A percentile compares a stretch with the other conserved stretches of the same genome.
These are phyloP conservation scores for Drosophila gunungcola DNA, from an alignment of 1,140 invertebrate species.

Conservation along the genomic window DNA sequence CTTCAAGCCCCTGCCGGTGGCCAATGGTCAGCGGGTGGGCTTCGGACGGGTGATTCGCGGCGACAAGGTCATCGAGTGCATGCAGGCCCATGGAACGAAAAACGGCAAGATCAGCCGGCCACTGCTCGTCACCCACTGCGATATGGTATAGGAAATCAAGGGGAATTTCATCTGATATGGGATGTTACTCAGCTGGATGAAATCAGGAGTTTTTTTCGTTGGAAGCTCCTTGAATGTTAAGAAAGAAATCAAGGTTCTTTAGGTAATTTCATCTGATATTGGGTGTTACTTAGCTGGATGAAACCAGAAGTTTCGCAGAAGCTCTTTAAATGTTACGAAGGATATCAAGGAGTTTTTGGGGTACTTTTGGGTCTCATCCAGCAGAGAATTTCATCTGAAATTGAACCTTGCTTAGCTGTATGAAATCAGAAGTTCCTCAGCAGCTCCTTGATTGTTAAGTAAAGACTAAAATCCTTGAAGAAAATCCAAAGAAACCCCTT, in stretches of 20 bases:
- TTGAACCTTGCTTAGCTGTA: too few relatives aligned
- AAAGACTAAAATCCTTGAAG: background rate
- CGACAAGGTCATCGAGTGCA: slow-evolving; percentile 34
- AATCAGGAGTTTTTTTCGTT: too few relatives aligned
- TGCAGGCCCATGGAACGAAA: slow-evolving; percentile 44
- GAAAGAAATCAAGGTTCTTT: too few relatives aligned
- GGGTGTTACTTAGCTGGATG: too few relatives aligned
- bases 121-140: slow-evolving; percentile 44
- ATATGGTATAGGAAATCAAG: slow-evolving; percentile 17
- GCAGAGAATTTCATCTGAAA: background rate
- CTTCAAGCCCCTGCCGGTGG: slow-evolving; percentile 50
- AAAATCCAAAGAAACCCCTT: background rate
- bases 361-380: background rate
- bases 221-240: too few relatives aligned
- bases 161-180: too few relatives aligned
- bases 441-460: background rate
- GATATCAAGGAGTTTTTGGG: background rate
- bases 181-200: too few relatives aligned
- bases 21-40: slow-evolving; percentile 57
- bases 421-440: background rate
- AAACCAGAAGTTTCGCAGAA: too few relatives aligned
- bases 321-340: too few relatives aligned
- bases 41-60: slow-evolving; percentile 57
- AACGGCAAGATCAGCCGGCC: slow-evolving; percentile 44
- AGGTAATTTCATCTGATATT: too few relatives aligned